phyloP scores from a whole-genome alignment of 2,113 vertebrate genomes.

The Himantopus leucocephalus region DNA sequence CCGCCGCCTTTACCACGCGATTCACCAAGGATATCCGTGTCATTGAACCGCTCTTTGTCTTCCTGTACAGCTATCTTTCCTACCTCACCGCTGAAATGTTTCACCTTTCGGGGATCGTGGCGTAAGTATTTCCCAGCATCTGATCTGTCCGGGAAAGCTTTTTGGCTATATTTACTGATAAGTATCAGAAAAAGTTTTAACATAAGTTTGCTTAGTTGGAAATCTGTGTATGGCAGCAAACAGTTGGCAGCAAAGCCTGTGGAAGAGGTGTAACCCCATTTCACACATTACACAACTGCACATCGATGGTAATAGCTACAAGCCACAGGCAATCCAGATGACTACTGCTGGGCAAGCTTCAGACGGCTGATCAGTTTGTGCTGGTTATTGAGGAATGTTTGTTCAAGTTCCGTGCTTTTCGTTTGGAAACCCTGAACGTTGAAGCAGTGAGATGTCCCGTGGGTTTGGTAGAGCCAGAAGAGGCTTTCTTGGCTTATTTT shows the following conservation, averaged over 20 bases:
- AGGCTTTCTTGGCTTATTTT: not conserved
- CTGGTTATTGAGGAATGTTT: not conserved
- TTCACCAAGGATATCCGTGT: constrained; percentile 81
- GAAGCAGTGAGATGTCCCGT: not conserved
- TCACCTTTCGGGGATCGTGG: constrained; percentile 82
- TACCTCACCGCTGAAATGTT: constrained; percentile 86
- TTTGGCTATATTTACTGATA: not conserved
- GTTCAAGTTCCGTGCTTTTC: not conserved
- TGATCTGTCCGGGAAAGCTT: not conserved
- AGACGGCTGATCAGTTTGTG: fast-evolving
- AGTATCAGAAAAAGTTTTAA: not conserved
- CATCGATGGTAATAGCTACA: not conserved
- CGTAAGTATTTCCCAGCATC: constrained; percentile 66
- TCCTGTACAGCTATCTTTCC: constrained; percentile 85
- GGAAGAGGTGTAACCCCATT: not conserved
- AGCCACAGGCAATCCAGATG: not conserved
- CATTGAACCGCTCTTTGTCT: constrained; percentile 83
- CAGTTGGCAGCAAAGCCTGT: not conserved
- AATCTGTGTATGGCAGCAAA: not conserved
- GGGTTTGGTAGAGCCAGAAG: not conserved
- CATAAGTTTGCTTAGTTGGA: too few species aligned
- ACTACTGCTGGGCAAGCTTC: not conserved
- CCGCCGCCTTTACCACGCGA: constrained; percentile 76
- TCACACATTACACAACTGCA: not conserved
- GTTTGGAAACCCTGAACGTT: not conserved